Conservation (phyloP, 2,113 vertebrate species). For the Podarcis cretensis region DNA sequence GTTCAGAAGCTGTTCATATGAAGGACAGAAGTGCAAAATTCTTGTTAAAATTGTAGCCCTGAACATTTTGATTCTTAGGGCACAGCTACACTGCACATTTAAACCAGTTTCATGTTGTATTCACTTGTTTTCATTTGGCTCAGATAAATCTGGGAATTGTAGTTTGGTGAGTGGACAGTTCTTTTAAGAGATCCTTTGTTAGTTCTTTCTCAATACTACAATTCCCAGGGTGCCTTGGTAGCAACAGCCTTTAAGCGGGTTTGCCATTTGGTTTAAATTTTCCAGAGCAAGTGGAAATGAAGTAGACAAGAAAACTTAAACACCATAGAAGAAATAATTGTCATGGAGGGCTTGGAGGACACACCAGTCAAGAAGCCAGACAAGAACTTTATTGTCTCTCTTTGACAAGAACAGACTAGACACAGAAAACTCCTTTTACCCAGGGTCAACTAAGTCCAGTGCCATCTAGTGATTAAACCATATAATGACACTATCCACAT, state of each 20-base stretch:
- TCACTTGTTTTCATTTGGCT: neutral
- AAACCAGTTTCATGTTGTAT: neutral
- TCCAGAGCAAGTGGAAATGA: neutral
- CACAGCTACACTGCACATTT: neutral
- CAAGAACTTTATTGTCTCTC: neutral
- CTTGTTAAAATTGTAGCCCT: neutral
- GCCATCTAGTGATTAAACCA: neutral
- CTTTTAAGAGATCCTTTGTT: neutral
- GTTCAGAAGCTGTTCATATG: constrained; percentile 16
- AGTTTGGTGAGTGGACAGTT: neutral
- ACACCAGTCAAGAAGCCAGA: neutral
- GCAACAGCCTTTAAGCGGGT: neutral
- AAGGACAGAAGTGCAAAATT: neutral
- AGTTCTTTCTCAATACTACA: neutral
- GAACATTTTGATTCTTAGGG: neutral
- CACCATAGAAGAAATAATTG: neutral
- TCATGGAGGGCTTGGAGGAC: neutral
- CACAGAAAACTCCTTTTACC: neutral
- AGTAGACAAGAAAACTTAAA: neutral
- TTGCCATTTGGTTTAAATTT: neutral
- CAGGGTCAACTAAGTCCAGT: neutral
- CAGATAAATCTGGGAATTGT: neutral
- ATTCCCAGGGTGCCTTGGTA: neutral
- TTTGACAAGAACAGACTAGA: neutral
- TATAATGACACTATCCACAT: neutral